phyloP scores from a whole-genome alignment of 2,797 vertebrate species.

The Tokudaia muenninki region DNA sequence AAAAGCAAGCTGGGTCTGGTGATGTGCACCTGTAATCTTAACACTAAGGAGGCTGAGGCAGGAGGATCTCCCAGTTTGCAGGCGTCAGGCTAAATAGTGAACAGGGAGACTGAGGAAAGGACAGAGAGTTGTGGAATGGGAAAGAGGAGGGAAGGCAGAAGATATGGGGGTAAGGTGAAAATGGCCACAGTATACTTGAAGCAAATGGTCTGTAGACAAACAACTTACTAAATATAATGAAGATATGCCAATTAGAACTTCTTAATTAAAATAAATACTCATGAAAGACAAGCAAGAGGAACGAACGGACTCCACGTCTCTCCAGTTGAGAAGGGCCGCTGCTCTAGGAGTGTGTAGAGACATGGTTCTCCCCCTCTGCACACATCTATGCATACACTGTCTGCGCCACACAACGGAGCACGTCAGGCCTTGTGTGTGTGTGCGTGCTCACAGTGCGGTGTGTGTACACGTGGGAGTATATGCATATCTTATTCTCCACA shows the following conservation, averaged over 20 bases:
- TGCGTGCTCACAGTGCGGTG: too few species aligned
- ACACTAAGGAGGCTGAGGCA: background rate
- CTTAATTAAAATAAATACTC: background rate
- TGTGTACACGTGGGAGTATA: background rate
- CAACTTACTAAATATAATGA: background rate
- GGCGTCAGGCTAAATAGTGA: background rate
- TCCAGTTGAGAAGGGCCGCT: background rate
- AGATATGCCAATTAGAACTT: background rate
- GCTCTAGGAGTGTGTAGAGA: background rate
- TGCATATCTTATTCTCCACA: background rate
- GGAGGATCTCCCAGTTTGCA: background rate
- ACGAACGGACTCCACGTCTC: background rate
- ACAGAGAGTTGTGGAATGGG: too few species aligned
- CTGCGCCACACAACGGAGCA: background rate
- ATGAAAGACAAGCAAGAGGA: background rate
- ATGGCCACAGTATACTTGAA: background rate
- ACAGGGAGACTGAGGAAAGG: background rate
- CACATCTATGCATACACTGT: background rate
- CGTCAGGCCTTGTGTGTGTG: background rate
- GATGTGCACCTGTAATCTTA: background rate
- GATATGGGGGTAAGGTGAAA: background rate
- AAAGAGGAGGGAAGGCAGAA: background rate
- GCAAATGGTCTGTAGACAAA: background rate
- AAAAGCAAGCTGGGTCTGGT: background rate
- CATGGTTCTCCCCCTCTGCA: background rate